Conservation (phyloP, 1,140 invertebrate species). For the Cryptotermes secundus region DNA sequence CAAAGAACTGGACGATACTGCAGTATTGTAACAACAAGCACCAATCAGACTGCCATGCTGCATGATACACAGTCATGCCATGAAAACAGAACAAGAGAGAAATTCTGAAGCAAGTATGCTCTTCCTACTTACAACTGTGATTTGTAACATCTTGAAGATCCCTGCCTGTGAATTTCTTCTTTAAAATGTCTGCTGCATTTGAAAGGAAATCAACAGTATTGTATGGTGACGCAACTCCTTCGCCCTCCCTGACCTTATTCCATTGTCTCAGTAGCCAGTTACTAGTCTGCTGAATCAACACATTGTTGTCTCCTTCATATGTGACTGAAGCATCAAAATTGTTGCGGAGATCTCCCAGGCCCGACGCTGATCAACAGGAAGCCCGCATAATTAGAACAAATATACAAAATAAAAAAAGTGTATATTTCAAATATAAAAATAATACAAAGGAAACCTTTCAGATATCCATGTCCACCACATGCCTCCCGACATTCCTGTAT, state of each 20-base stretch:
- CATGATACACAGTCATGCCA: no score
- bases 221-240: conserved; percentile 59
- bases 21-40: no score
- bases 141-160: conserved; percentile 49
- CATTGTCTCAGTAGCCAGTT: conserved; percentile 81
- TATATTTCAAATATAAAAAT: conserved; percentile 30
- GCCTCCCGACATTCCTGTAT: conserved; percentile 91
- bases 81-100: no score
- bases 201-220: conserved; percentile 63
- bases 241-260: conserved; percentile 45
- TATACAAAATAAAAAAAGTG: neutral
- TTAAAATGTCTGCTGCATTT: conserved; percentile 52
- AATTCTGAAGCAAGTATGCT: no score
- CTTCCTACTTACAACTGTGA: conserved; percentile 34
- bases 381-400: conserved; percentile 23
- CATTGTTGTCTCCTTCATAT: conserved; percentile 96
- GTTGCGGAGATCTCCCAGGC: conserved; percentile 79
- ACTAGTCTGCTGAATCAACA: conserved; percentile 90
- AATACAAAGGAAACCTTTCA: conserved; percentile 58
- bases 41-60: no score
- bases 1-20: no score
- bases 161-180: conserved; percentile 50
- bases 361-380: conserved; percentile 56
- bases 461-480: conserved; percentile 82
- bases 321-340: conserved; percentile 92